A percentile compares a stretch with the other conserved stretches of the same genome.
Evolutionary conservation across 2,113 vertebrate species (phyloP).

Genomic region (Dunckerocampus dactyliophorus): DNA sequence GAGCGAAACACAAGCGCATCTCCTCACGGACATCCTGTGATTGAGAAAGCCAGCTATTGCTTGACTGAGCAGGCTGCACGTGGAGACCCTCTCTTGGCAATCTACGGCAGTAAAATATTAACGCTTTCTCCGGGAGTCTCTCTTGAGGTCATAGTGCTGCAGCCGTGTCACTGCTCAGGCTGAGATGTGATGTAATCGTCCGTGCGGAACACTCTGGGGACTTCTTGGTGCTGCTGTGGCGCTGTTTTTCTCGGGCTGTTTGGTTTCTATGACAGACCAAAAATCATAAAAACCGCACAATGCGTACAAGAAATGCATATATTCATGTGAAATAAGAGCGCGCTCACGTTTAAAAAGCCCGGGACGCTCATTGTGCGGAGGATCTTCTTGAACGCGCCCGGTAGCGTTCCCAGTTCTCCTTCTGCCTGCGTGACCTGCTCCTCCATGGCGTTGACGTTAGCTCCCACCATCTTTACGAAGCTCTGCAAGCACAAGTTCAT

Average conservation of each 20-base stretch:
- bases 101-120: slow-evolving; percentile 57
- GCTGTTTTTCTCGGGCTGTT: slow-evolving; percentile 71
- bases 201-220: slow-evolving; percentile 85
- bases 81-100: slow-evolving; percentile 10
- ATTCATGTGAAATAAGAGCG: not conserved
- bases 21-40: slow-evolving; percentile 19
- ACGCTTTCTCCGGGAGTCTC: slow-evolving; percentile 19
- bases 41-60: slow-evolving; percentile 62
- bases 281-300: slow-evolving; percentile 25
- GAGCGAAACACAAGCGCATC: slow-evolving; percentile 10
- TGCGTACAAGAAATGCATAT: not conserved
- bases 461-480: slow-evolving; percentile 89
- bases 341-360: slow-evolving; percentile 80
- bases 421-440: slow-evolving; percentile 86
- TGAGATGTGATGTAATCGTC: slow-evolving; percentile 86
- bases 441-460: slow-evolving; percentile 81
- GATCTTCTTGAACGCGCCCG: slow-evolving; percentile 83
- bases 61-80: slow-evolving; percentile 42
- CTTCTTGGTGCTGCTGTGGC: slow-evolving; percentile 72
- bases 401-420: slow-evolving; percentile 82
- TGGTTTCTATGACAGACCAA: slow-evolving; percentile 67
- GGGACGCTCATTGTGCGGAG: slow-evolving; percentile 83
- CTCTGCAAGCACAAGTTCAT: slow-evolving; percentile 57
- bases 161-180: slow-evolving; percentile 54
- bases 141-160: slow-evolving; percentile 45